A percentile compares a stretch with the other conserved stretches of the same genome.
phyloP scores from a whole-genome alignment of 2,888 invertebrate genomes.

The Apotomis capreana region DNA sequence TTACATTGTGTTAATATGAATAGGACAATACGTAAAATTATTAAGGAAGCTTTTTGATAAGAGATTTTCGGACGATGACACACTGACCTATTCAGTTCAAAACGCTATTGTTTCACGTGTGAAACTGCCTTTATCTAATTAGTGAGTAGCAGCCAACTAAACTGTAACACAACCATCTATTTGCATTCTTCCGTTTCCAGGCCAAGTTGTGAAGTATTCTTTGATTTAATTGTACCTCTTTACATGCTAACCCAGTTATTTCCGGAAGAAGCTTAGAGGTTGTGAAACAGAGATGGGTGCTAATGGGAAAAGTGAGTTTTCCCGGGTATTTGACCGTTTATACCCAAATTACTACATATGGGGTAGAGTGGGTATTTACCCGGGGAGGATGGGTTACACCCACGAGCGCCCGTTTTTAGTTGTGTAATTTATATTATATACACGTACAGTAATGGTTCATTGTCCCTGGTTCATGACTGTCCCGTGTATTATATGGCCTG shows the following conservation, averaged over 20 bases:
- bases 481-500: too few species aligned
- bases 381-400: too few species aligned
- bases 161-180: slow-evolving; percentile 22
- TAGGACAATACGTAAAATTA: too few species aligned
- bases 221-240: slow-evolving; percentile 1
- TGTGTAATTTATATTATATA: neutral
- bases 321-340: too few species aligned
- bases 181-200: slow-evolving; percentile 15
- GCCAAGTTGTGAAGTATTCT: neutral
- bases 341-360: too few species aligned
- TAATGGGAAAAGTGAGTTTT: too few species aligned
- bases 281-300: too few species aligned
- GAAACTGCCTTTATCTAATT: slow-evolving; percentile 31
- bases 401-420: neutral
- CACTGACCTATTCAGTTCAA: slow-evolving; percentile 18
- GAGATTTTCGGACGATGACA: neutral
- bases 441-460: too few species aligned
- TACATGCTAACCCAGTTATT: neutral
- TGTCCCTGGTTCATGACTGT: too few species aligned
- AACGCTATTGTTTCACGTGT: slow-evolving; percentile 30
- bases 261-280: neutral
- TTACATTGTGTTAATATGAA: too few species aligned
- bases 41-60: too few species aligned
- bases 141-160: slow-evolving; percentile 16
- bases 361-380: too few species aligned